A percentile compares a stretch with the other conserved stretches of the same genome.
These are phyloP conservation scores for Rhagoletis zephyria DNA, from an alignment of 1,140 invertebrate species.

Conservation along the genomic window DNA sequence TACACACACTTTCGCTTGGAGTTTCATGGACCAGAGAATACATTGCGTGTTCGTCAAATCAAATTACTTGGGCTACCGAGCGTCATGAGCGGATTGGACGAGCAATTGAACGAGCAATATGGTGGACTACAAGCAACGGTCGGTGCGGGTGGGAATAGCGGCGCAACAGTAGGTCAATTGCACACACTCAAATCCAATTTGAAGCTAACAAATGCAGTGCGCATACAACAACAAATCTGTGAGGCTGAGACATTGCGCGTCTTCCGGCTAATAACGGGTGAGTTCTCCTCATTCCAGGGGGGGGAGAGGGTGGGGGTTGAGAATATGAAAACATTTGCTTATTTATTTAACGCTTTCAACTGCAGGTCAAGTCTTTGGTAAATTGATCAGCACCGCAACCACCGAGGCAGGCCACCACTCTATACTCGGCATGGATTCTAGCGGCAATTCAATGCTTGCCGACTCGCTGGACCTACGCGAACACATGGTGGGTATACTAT, in stretches of 20 bases:
- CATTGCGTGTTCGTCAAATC: conserved; percentile 89
- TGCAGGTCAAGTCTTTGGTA: conserved; percentile 87
- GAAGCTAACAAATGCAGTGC: conserved; percentile 68
- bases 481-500: conserved; percentile 97
- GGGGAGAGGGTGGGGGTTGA: no score
- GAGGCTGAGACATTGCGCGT: conserved; percentile 94
- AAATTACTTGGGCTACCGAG: conserved; percentile 69
- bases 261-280: conserved; percentile 92
- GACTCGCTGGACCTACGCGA: conserved; percentile 85
- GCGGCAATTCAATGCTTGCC: conserved; percentile 63
- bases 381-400: conserved; percentile 78
- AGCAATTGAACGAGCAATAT: conserved; percentile 72
- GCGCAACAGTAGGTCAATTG: conserved; percentile 11
- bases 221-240: conserved; percentile 89
- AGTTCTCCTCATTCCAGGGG: conserved; percentile 75
- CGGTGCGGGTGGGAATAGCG: neutral
- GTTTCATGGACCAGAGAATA: conserved; percentile 92
- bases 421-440: conserved; percentile 58
- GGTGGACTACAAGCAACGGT: neutral
- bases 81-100: conserved; percentile 50
- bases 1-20: conserved; percentile 81
- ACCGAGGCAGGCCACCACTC: conserved; percentile 56
- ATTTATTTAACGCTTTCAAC: neutral
- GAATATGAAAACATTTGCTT: neutral
- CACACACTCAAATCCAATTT: conserved; percentile 60